Percentiles rank a stretch among this genome's conserved stretches.
phyloP scores from a whole-genome alignment of 2,113 vertebrate genomes.

The Lethenteron reissneri region DNA sequence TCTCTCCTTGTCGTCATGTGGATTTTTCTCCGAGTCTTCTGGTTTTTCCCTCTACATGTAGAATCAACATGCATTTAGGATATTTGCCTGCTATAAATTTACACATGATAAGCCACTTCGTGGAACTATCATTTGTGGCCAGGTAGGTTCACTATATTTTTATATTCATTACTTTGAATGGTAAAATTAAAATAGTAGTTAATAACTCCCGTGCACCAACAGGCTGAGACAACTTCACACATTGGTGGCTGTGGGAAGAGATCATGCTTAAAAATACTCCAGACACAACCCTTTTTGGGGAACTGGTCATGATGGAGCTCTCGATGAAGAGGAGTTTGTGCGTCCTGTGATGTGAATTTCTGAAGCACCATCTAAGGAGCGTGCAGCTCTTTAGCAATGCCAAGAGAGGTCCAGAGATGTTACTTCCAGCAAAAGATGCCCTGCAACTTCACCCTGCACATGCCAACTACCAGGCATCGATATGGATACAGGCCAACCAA shows the following conservation, averaged over 20 bases:
- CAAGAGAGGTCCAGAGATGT: conserved; percentile 1
- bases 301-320: not conserved
- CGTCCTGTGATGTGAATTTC: not conserved
- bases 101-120: too few species aligned
- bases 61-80: too few species aligned
- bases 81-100: too few species aligned
- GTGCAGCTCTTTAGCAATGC: not conserved
- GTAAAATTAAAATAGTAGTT: too few species aligned
- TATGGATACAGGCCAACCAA: not conserved
- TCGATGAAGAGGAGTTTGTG: not conserved
- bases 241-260: not conserved
- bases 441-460: not conserved
- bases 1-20: too few species aligned
- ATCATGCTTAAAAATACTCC: not conserved
- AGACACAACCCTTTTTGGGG: not conserved
- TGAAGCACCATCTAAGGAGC: not conserved
- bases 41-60: too few species aligned
- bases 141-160: too few species aligned
- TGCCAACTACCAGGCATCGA: not conserved
- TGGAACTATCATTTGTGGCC: too few species aligned
- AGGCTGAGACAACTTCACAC: not conserved
- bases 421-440: not conserved
- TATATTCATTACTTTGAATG: too few species aligned
- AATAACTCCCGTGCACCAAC: not conserved
- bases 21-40: too few species aligned